Evolutionary conservation across 2,797 vertebrate genomes (phyloP), one percentile per base, ranked within the genome.

Genomic region (Peromyscus melanophrys): DNA sequence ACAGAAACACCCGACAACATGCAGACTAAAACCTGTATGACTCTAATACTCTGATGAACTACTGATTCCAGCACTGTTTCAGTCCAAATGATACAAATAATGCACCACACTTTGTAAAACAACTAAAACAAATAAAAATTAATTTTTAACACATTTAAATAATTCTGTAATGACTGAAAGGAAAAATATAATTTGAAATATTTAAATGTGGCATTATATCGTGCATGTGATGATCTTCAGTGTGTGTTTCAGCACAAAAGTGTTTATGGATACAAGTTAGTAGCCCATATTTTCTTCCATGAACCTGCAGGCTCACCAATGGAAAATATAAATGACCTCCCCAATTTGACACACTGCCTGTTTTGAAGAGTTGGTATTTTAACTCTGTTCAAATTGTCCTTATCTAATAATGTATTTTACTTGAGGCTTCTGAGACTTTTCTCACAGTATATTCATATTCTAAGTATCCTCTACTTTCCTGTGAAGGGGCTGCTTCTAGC

Each of bases 371-470:
- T 71, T 78, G 0, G 76, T 49, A 92, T 81, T 90, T 90, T 83
- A 88, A 88, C 49, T 71, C 7, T 67, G 40, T 63, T 81, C 16
- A n/a, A 80, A 92, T 65, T 78, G 0, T 37, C 61, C 49, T 81
- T 77, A 89, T 6, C 13, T 92, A 86, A 37, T 93, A 63, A 90
- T 90, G 21, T 84, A 37, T 77, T 16, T 89, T 85, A 89, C 40
- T 61, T 86, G 65, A 87, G 49, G 27, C 27, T 49, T 17, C 63
- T 49, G 34, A 43, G 14, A 82, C 11, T 88, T 95, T 93, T 95
- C 7, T 90, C 85, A 82, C 90, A 29, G 75, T 5, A 82, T 1
- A n/a, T 75, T 94, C 19, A 49, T 65, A 37, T 69, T 96, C 63
- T 96, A 25, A 78, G 31, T 55, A 55, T 11, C 40, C 31, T 76